Conservation (phyloP, 2,797 vertebrate genomes). For the Falco berigora region DNA sequence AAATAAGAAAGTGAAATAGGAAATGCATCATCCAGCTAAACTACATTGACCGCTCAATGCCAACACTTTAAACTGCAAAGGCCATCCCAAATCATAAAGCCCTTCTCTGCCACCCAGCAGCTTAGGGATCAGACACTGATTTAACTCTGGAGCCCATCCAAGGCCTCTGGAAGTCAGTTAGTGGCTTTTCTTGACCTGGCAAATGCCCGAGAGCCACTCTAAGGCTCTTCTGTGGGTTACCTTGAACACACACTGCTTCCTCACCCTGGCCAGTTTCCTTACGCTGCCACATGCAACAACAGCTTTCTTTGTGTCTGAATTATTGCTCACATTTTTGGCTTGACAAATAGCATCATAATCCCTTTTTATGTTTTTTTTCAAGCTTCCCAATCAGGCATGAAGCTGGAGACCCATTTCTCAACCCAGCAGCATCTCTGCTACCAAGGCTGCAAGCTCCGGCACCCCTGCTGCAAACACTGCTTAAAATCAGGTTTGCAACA, state of each 20-base stretch:
- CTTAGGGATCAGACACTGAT: neutral
- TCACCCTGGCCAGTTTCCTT: neutral
- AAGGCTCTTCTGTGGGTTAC: neutral
- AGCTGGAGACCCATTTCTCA: neutral
- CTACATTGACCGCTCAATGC: neutral
- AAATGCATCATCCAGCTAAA: neutral
- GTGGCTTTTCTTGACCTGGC: neutral
- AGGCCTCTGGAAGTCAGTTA: neutral
- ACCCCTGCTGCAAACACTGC: neutral
- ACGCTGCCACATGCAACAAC: neutral
- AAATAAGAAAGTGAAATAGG: slow-evolving; percentile 8
- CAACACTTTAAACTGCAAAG: slow-evolving; percentile 2
- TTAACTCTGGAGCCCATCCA: neutral
- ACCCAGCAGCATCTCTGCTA: neutral
- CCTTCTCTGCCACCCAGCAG: neutral
- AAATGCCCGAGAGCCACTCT: neutral
- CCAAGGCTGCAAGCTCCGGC: neutral
- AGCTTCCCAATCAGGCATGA: neutral
- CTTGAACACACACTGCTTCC: neutral
- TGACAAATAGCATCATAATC: neutral
- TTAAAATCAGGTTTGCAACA: neutral
- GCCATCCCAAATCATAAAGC: slow-evolving; percentile 5
- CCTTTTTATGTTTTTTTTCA: neutral
- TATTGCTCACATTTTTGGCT: neutral
- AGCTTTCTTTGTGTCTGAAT: neutral